Conservation (phyloP, 2,797 vertebrate genomes). For the Epinephelus coioides region DNA sequence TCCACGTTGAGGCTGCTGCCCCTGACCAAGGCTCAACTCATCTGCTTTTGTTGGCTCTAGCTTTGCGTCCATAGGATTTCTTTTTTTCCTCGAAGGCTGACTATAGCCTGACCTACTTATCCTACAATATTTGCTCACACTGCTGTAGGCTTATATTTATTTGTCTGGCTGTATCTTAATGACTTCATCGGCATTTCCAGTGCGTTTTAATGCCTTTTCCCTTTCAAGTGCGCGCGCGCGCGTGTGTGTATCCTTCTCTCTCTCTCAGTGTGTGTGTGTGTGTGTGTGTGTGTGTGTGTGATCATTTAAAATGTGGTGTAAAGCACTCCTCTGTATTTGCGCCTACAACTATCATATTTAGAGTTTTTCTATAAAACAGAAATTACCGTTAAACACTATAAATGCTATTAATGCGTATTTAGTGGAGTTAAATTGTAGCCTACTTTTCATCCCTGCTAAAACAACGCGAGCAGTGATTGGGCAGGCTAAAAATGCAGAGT, state of each 20-base stretch:
- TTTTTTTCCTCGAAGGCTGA: constrained; percentile 10
- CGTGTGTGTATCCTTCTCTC: too few relatives aligned
- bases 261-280: constrained; percentile 19
- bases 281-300: constrained; percentile 12
- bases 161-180: constrained; percentile 14
- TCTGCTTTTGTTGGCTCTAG: constrained; percentile 55
- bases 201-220: constrained; percentile 5
- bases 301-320: constrained; percentile 22
- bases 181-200: constrained; percentile 14
- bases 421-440: constrained; percentile 22
- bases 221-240: background rate
- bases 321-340: background rate
- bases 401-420: constrained; percentile 7
- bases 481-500: constrained; percentile 58
- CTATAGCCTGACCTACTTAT: constrained; percentile 60
- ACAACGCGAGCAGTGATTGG: constrained; percentile 49
- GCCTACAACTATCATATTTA: background rate
- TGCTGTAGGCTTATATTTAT: background rate
- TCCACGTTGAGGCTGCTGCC: constrained; percentile 42
- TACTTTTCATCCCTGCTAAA: constrained; percentile 40
- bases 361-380: background rate
- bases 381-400: background rate
- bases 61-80: constrained; percentile 43
- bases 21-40: constrained; percentile 45
- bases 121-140: constrained; percentile 28